These are phyloP conservation scores for Autographa gamma DNA, from an alignment of 2,888 invertebrate species.

Conservation along the genomic window DNA sequence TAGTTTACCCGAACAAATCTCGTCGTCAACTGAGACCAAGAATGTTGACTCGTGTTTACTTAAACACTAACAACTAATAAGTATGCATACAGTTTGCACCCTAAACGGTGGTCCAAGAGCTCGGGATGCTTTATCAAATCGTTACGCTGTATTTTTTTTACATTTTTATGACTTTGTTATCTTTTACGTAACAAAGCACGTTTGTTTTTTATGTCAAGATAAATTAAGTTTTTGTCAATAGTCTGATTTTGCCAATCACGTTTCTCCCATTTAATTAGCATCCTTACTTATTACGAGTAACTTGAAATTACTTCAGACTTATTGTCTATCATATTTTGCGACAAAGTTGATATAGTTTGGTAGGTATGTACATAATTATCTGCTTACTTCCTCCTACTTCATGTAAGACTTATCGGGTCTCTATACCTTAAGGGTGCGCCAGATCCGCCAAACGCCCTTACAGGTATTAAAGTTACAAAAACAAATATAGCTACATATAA, in stretches of 20 bases:
- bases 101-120: conserved; percentile 13
- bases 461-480: too few species aligned
- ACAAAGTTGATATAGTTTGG: not conserved
- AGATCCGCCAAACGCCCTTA: too few species aligned
- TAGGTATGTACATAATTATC: too few species aligned
- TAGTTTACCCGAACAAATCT: conserved; percentile 49
- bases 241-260: not conserved
- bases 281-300: not conserved
- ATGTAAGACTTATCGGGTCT: too few species aligned
- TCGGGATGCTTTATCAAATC: not conserved
- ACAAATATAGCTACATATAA: too few species aligned
- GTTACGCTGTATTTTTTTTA: not conserved
- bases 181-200: conserved; percentile 2
- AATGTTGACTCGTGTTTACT: conserved; percentile 53
- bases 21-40: conserved; percentile 54
- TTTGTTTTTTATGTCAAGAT: conserved; percentile 4
- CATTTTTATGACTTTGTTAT: conserved; percentile 1
- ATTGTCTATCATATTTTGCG: not conserved
- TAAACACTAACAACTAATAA: conserved; percentile 48
- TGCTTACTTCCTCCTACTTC: too few species aligned
- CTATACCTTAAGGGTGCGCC: too few species aligned
- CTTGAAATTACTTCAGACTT: not conserved
- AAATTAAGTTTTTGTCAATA: conserved; percentile 2
- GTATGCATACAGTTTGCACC: conserved; percentile 6
- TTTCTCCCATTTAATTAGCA: not conserved